These are phyloP conservation scores for Aphaenogaster floridana DNA, from an alignment of 1,140 invertebrate genomes.

Conservation along the genomic window DNA sequence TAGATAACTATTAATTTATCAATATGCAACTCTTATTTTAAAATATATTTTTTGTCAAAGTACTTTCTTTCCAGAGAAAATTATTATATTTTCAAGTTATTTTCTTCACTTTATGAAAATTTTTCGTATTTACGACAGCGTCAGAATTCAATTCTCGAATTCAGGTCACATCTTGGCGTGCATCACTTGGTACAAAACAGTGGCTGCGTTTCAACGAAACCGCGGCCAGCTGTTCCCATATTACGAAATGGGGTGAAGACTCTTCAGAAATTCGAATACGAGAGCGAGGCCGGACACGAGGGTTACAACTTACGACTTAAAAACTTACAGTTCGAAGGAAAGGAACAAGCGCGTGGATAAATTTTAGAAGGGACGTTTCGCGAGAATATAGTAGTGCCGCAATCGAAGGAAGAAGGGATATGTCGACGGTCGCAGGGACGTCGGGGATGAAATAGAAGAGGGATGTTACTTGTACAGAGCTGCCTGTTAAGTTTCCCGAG, in stretches of 20 bases:
- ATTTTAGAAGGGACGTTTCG: neutral
- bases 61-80: neutral
- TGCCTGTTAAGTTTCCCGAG: slow-evolving; percentile 76
- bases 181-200: slow-evolving; percentile 7
- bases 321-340: slow-evolving; percentile 60
- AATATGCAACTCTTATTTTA: neutral
- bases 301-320: slow-evolving; percentile 63
- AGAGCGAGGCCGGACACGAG: slow-evolving; percentile 38
- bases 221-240: slow-evolving; percentile 40
- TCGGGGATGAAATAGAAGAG: slow-evolving; percentile 23
- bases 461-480: slow-evolving; percentile 62
- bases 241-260: slow-evolving; percentile 20
- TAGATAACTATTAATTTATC: neutral
- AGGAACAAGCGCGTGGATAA: neutral
- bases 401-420: neutral
- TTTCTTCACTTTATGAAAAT: neutral
- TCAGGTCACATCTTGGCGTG: slow-evolving; percentile 8
- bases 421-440: neutral
- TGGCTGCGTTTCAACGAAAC: slow-evolving; percentile 21
- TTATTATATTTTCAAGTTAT: neutral
- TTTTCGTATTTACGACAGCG: neutral
- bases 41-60: neutral
- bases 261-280: slow-evolving; percentile 61
- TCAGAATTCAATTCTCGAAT: slow-evolving; percentile 19
- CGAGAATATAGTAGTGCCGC: neutral